phyloP scores from a whole-genome alignment of 2,888 invertebrate species.

The Cerastis rubricosa region DNA sequence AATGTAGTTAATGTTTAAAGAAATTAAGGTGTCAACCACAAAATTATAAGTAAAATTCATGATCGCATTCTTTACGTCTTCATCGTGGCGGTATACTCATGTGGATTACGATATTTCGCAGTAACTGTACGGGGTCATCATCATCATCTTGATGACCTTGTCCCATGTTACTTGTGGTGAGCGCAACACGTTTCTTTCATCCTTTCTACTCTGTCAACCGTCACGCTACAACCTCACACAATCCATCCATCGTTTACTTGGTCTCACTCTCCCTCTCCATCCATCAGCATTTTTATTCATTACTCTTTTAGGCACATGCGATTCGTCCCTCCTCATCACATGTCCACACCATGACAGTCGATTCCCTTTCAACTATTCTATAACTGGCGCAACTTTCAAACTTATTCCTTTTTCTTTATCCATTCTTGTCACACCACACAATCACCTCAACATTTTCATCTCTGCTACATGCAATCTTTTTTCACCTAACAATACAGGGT shows the following conservation, averaged over 20 bases:
- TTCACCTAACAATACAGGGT: too few species aligned
- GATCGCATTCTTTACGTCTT: background rate
- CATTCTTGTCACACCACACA: too few species aligned
- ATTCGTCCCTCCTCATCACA: background rate
- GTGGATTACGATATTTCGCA: background rate
- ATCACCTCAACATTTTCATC: too few species aligned
- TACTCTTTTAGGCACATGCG: background rate
- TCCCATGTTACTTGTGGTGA: background rate
- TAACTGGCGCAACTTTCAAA: too few species aligned
- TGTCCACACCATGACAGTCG: too few species aligned
- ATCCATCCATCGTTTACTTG: background rate
- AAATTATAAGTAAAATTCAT: background rate
- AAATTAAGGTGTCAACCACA: background rate
- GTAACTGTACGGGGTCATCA: background rate
- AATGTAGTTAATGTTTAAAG: too few species aligned
- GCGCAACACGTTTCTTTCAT: background rate
- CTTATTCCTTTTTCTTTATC: too few species aligned
- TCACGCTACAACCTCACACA: background rate
- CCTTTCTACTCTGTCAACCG: background rate
- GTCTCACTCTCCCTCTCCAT: too few species aligned
- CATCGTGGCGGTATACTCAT: background rate
- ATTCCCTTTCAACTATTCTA: too few species aligned
- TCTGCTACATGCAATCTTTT: too few species aligned
- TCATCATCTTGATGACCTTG: background rate
- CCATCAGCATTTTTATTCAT: background rate